Percentiles rank a stretch among this genome's conserved stretches.
Evolutionary conservation across 2,797 vertebrate genomes (phyloP).

Genomic region (Acanthurus tractus): DNA sequence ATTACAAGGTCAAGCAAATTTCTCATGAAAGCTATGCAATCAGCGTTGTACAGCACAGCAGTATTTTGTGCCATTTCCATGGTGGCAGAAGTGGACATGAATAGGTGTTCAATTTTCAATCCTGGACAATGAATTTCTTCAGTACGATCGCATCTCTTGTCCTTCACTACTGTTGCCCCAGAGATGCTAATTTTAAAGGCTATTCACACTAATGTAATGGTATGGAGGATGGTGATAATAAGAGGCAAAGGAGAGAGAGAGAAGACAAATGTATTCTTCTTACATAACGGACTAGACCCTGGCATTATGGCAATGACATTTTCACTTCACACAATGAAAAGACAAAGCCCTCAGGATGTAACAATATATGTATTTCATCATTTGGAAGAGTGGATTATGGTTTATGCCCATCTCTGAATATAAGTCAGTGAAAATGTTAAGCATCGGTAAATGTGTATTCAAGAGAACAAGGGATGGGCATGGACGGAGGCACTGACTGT

Average conservation of each 20-base stretch:
- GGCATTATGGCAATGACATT: slow-evolving; percentile 37
- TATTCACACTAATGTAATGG: slow-evolving; percentile 10
- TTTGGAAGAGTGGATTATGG: slow-evolving; percentile 15
- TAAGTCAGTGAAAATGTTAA: slow-evolving; percentile 5
- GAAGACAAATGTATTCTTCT: slow-evolving; percentile 32
- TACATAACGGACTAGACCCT: slow-evolving; percentile 23
- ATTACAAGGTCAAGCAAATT: slow-evolving; percentile 4
- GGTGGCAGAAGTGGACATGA: not conserved
- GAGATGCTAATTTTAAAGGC: slow-evolving; percentile 37
- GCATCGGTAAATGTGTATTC: not conserved
- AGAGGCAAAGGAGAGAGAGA: slow-evolving; percentile 3
- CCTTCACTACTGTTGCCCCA: slow-evolving; percentile 4
- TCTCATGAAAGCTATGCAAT: not conserved
- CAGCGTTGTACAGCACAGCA: not conserved
- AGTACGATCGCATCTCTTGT: slow-evolving; percentile 21
- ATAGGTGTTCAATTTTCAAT: slow-evolving; percentile 3
- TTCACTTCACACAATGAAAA: slow-evolving; percentile 12
- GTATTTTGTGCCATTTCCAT: not conserved
- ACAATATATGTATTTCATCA: slow-evolving; percentile 14
- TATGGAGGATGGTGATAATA: slow-evolving; percentile 4
- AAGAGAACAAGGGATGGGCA: not conserved
- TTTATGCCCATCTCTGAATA: slow-evolving; percentile 30
- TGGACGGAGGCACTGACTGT: not conserved
- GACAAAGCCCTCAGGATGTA: slow-evolving; percentile 30
- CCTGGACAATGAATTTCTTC: slow-evolving; percentile 3